Conservation (phyloP, 2,113 vertebrate genomes). For the Ibidorhyncha struthersii region DNA sequence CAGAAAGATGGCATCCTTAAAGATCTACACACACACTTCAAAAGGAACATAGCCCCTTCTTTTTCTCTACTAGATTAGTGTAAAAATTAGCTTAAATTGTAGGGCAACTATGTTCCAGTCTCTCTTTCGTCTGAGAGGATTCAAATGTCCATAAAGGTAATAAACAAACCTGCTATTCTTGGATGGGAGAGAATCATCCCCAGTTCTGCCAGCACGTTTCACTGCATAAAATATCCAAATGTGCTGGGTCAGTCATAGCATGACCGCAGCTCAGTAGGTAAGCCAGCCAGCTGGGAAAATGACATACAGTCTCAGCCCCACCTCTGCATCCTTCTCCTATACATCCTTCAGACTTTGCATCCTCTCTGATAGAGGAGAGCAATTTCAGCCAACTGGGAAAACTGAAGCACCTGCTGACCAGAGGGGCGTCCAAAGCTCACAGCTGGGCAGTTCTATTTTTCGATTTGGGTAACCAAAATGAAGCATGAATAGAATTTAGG, state of each 20-base stretch:
- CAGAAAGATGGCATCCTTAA: not conserved
- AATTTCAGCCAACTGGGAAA: not conserved
- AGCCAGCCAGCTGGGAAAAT: not conserved
- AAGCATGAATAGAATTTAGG: not conserved
- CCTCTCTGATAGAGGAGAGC: accelerated
- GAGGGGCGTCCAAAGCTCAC: not conserved
- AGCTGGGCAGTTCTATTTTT: not conserved
- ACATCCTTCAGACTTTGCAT: not conserved
- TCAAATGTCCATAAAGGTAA: not conserved
- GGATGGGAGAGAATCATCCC: not conserved
- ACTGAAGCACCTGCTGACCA: not conserved
- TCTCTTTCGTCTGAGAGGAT: not conserved
- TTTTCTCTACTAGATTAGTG: not conserved
- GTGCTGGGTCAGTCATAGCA: not conserved
- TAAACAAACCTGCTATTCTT: not conserved
- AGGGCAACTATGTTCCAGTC: not conserved
- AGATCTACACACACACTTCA: not conserved
- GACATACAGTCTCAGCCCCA: not conserved
- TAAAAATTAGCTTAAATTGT: not conserved
- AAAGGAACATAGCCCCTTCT: not conserved
- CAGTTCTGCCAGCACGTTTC: not conserved
- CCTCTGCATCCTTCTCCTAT: not conserved
- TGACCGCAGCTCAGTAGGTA: not conserved
- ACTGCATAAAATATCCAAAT: not conserved
- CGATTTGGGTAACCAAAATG: not conserved